Evolutionary conservation across 2,888 invertebrate genomes (phyloP).

Genomic region (Lampropteryx suffumata): DNA sequence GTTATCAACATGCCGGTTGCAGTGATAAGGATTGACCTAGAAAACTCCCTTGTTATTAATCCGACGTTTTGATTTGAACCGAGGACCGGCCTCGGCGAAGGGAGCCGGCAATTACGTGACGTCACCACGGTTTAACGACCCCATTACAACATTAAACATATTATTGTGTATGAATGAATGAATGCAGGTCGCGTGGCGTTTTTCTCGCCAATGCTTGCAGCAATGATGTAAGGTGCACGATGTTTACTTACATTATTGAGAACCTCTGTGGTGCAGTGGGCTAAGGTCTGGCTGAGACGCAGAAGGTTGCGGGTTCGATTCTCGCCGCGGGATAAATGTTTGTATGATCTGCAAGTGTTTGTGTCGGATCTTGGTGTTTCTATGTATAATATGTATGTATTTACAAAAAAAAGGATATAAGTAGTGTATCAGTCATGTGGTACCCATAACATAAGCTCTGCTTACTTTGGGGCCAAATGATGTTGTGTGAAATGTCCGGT

Average conservation of each 20-base stretch:
- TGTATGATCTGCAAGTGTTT: too few species aligned
- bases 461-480: too few species aligned
- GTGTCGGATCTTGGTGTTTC: too few species aligned
- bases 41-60: slow-evolving; percentile 80
- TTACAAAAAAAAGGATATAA: too few species aligned
- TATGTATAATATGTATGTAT: too few species aligned
- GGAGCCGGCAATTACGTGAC: slow-evolving; percentile 81
- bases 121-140: slow-evolving; percentile 81
- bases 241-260: slow-evolving; percentile 23
- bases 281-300: too few species aligned
- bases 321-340: too few species aligned
- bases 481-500: too few species aligned
- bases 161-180: slow-evolving; percentile 77
- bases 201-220: slow-evolving; percentile 56
- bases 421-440: too few species aligned
- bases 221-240: slow-evolving; percentile 51
- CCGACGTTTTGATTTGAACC: slow-evolving; percentile 79
- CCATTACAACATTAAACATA: slow-evolving; percentile 79
- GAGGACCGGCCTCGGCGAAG: slow-evolving; percentile 63
- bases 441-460: too few species aligned
- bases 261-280: too few species aligned
- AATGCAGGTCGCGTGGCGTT: slow-evolving; percentile 78
- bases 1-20: slow-evolving; percentile 38
- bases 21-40: slow-evolving; percentile 79
- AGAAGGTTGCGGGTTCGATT: too few species aligned